Conservation (phyloP, 1,140 invertebrate species). For the Megathymus violae region DNA sequence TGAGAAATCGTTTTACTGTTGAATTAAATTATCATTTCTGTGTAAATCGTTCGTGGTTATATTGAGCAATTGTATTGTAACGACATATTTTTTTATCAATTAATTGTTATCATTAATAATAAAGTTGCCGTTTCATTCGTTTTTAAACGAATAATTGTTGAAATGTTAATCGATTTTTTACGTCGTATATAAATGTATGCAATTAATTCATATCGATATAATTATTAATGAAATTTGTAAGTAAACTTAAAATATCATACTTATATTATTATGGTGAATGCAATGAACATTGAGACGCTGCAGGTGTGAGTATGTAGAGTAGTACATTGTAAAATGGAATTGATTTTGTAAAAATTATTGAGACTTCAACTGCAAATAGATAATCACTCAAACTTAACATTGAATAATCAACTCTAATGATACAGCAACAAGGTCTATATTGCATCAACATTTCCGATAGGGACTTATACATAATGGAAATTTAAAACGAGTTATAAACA, state of each 20-base stretch:
- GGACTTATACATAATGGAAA: too few species aligned
- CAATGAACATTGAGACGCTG: slow-evolving; percentile 22
- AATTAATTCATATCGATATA: neutral
- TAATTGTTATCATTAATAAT: too few species aligned
- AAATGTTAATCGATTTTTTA: slow-evolving; percentile 4
- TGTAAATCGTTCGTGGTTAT: neutral
- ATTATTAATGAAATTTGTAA: neutral
- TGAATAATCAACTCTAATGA: neutral
- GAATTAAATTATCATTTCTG: too few species aligned
- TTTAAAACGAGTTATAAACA: too few species aligned
- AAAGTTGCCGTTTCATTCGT: neutral
- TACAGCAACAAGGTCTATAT: neutral
- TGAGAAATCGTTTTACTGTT: neutral
- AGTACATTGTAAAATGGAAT: slow-evolving; percentile 58
- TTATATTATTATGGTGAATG: too few species aligned
- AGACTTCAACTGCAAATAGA: slow-evolving; percentile 1
- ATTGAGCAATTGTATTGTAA: neutral
- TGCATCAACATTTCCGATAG: neutral
- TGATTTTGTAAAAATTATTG: slow-evolving; percentile 54
- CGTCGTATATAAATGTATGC: slow-evolving; percentile 4
- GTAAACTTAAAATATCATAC: too few species aligned
- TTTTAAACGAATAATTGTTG: neutral
- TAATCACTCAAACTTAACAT: neutral
- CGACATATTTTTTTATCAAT: too few species aligned
- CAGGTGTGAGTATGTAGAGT: slow-evolving; percentile 30